phyloP scores from a whole-genome alignment of 2,113 vertebrate genomes.

The Burhinus oedicnemus region DNA sequence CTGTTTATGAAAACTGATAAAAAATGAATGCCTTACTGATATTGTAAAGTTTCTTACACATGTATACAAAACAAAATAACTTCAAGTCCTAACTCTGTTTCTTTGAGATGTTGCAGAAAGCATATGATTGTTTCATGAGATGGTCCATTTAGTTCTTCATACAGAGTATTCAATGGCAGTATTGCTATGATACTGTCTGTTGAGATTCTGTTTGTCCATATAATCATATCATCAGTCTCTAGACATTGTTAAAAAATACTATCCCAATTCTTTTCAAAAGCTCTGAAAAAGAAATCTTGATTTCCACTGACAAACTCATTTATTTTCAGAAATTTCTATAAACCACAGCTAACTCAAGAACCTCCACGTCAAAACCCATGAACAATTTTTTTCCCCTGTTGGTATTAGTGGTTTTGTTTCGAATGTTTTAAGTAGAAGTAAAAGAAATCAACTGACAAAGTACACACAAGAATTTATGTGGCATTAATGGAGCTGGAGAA shows the following conservation, averaged over 20 bases:
- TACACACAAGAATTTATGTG: not conserved
- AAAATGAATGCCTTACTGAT: not conserved
- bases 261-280: not conserved
- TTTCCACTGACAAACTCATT: not conserved
- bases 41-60: not conserved
- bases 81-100: not conserved
- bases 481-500: not conserved
- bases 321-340: not conserved
- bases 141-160: not conserved
- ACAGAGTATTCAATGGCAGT: not conserved
- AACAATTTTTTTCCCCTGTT: not conserved
- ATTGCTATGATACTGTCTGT: not conserved
- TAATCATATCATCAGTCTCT: not conserved
- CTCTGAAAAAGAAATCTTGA: not conserved
- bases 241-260: not conserved
- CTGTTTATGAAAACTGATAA: not conserved
- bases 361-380: not conserved
- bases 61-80: not conserved
- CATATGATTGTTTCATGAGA: not conserved
- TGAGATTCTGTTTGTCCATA: not conserved
- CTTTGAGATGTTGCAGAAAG: not conserved
- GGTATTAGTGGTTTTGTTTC: not conserved
- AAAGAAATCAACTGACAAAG: not conserved
- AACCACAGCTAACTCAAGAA: not conserved
- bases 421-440: not conserved